Evolutionary conservation across 2,797 vertebrate genomes (phyloP).

Genomic region (Lophotriccus pileatus): DNA sequence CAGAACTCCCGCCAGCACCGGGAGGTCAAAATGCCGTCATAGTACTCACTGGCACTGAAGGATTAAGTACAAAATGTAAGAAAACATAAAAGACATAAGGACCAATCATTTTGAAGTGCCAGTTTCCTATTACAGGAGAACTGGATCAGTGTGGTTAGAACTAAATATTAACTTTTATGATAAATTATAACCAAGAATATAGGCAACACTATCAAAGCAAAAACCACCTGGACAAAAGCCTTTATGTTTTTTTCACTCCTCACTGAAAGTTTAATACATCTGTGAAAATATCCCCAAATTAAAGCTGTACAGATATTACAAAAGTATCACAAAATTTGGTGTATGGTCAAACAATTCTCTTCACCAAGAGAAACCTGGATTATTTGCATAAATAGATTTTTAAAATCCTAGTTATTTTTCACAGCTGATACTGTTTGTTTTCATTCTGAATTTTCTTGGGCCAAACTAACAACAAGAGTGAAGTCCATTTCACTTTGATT

Average conservation of each 20-base stretch:
- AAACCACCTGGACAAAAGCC: background rate
- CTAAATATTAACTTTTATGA: conserved; percentile 68
- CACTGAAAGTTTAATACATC: background rate
- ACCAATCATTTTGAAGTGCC: conserved; percentile 53
- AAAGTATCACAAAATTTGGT: background rate
- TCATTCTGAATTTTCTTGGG: conserved; percentile 18
- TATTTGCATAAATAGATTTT: background rate
- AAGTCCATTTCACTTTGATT: conserved; percentile 13
- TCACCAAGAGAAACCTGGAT: background rate
- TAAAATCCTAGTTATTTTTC: background rate
- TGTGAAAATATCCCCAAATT: background rate
- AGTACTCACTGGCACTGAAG: background rate
- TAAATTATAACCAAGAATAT: conserved; percentile 59
- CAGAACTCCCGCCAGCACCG: rapidly evolving
- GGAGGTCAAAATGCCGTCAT: background rate
- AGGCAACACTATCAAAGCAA: background rate
- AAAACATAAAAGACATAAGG: conserved; percentile 44
- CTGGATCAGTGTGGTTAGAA: conserved; percentile 49
- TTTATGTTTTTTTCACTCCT: background rate
- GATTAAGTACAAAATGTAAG: background rate
- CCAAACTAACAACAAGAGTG: background rate
- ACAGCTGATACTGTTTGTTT: background rate
- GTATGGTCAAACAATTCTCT: background rate
- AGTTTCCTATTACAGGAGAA: conserved; percentile 54
- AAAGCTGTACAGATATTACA: background rate